A percentile compares a stretch with the other conserved stretches of the same genome.
Conservation (phyloP, 2,113 vertebrate genomes). For the Microtus montanus region DNA sequence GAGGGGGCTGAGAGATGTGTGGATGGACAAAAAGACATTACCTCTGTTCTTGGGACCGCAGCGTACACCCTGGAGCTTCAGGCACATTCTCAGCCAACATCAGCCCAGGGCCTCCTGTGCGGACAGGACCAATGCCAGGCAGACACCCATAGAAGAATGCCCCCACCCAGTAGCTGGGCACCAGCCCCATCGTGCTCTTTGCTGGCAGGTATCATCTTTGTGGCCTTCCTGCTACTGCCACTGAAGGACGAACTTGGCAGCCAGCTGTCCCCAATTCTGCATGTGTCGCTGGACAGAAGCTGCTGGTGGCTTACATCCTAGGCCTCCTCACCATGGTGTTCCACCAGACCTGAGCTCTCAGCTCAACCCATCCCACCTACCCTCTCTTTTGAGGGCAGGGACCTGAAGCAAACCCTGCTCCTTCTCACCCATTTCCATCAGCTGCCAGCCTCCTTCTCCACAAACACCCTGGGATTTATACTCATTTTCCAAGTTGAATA, state of each 20-base stretch:
- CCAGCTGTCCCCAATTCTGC: constrained; percentile 79
- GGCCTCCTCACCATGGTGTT: constrained; percentile 82
- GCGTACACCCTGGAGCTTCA: constrained; percentile 55
- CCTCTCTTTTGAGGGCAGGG: neutral
- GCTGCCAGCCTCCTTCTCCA: fast-evolving
- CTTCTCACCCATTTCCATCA: neutral
- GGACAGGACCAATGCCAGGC: constrained; percentile 41
- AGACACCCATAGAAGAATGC: constrained; percentile 59
- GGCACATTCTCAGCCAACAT: constrained; percentile 37
- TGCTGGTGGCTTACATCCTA: constrained; percentile 78
- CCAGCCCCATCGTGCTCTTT: constrained; percentile 80
- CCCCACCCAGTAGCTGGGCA: constrained; percentile 48
- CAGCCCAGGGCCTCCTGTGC: constrained; percentile 30
- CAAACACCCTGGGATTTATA: constrained; percentile 68
- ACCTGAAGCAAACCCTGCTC: constrained; percentile 17
- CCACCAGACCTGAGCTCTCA: constrained; percentile 67
- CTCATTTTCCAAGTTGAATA: constrained; percentile 76
- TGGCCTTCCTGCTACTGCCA: constrained; percentile 82
- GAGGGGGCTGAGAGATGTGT: constrained; percentile 71
- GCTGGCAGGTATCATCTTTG: constrained; percentile 76
- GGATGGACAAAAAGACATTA: constrained; percentile 78
- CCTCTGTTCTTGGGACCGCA: constrained; percentile 75
- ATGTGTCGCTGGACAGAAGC: constrained; percentile 82
- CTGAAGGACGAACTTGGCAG: constrained; percentile 77
- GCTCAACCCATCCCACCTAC: neutral